Base-by-base conservation (phyloP, 2,797 vertebrate species). In the Siniperca scherzeri region DNA sequence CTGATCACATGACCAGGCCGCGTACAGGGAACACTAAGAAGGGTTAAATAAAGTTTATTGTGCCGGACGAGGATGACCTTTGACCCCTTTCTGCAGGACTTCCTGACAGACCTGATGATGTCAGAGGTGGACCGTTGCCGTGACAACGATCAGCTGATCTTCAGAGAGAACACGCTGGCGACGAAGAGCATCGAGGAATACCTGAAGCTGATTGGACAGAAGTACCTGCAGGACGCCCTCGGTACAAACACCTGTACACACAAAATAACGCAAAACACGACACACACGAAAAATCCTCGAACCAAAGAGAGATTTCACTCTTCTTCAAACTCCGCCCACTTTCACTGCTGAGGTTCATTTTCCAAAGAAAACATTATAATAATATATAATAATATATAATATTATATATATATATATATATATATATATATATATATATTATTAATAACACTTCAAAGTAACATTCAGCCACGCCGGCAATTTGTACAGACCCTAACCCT, bases 171-270 rank as follows among this genome's bases (percentile, higher is more conserved):
- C 93, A 99, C 98, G 0, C 93, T 99, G 48, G 98, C 98, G 6
- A 99, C 98, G 55, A 99, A 99, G 92, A 97, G 98, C 84, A 97
- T 99, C 10, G 98, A 99, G 85, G 98, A 99, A 48, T 99, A 99
- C 89, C 95, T 99, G 76, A 99, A 99, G 93, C 92, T 99, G 90
- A 98, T 99, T 84, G 98, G 98, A 64, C 98, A 99, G 87, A 98
- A 98, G 80, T 99, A 99, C 80, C 96, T 99, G 67, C 98, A 98
- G 33, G 98, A 99, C 2, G 97, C 98, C 1, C 94, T 99, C 7
- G 98, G 98, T 99, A 97, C 86, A 92, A 12, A 65, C 33, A 59
- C 57, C 36, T 44, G 3, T 5, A 52, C 19, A 12, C 10, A 52
- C 3, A 21, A 46, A 27, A 14, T 11, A 19, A 72, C 68, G 17